Evolutionary conservation across 2,888 invertebrate genomes (phyloP), one percentile per base, ranked within the genome.

Genomic region (Cistogaster globosa): DNA sequence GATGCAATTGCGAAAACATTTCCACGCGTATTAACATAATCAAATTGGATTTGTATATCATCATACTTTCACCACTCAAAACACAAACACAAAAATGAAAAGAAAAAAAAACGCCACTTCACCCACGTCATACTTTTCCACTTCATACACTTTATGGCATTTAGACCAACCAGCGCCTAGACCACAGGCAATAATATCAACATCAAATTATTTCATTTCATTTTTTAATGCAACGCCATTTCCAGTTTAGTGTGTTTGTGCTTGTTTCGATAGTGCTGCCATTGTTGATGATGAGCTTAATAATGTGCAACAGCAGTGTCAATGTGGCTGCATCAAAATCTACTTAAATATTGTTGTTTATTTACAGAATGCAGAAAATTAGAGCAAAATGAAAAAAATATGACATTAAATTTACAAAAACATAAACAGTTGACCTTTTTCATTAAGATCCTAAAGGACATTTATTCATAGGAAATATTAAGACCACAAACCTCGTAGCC

Each of bases 1-100:
- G 77, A 81, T 69, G 71, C 74, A 78, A 78, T 69, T 81, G 81
- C 78, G 55, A 58, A 76, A 84, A 68, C 81, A 82, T 81, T 83
- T 79, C 68, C 81, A 74, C 65, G 69, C 80, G 77, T 85, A 87
- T 87, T 87, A 87, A 86, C 87, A 87, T 87, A 87, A 87, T 87
- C 84, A 87, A 87, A 87, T 87, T 87, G 87, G 87, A 86, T 86
- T 87, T 87, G 84, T 76, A 72, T 81, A 83, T 85, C 83, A 83
- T 83, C 75, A 72, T 77, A 86, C 63, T 82, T 65, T 48, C 69
- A 63, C 48, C 51, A 74, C 51, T 32, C 48, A 32, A 18, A 60
- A 45, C 48, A 22, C 18, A 42, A 22, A 74, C 1, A 38, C 18
- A n/a, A 51, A 60, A 7, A n/a, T 1, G 0, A 48, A 51, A 60